Base-by-base conservation (phyloP, 2,797 vertebrate genomes). In the Pipistrellus pipistrellus region DNA sequence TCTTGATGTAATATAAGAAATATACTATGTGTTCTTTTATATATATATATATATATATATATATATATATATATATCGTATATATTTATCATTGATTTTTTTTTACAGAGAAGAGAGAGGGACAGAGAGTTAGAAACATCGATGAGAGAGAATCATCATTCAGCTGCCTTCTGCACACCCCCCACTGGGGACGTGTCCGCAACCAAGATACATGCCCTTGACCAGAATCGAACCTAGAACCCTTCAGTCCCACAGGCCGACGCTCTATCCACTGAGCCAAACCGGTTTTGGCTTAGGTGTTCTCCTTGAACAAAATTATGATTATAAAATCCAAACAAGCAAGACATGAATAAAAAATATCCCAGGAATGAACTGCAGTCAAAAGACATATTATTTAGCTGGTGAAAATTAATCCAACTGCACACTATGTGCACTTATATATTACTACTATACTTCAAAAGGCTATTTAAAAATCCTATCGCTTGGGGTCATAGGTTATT, bases 381-480 rank as follows among this genome's bases (percentile, higher is more conserved):
- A 95, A 94, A 86, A 51, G 10, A 85, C 4, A 23, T 27, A 75
- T 85, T 75, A 90, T 86, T 96, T 18, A 91, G 53, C 25, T 91
- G 30, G 68, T 91, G 25, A 92, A 95, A 94, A 93, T 51, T 76
- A 88, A 93, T 55, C 57, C 66, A 93, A 83, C 18, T 85, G 23
- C 46, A 85, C n/a, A 76, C 35, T 76, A 66, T 9, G 20, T 68
- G 35, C 23, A 78, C 55, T 57, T 73, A 8, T 25, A 48, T 57
- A 75, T 72, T 59, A 68, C 53, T 55, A 55, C 53, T 55, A 23
- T 85, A 91, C 62, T 82, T 94, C 48, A 86, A 85, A 93, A 64
- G n/a, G 15, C 21, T 77, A 90, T 83, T 87, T 8, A 27, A 90
- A 95, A 95, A 69, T 86, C 15, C 69, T 85, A 35, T 25, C 32